Percentiles rank a stretch among this genome's conserved stretches.
Evolutionary conservation across 2,113 vertebrate genomes (phyloP).

Genomic region (Podarcis cretensis): DNA sequence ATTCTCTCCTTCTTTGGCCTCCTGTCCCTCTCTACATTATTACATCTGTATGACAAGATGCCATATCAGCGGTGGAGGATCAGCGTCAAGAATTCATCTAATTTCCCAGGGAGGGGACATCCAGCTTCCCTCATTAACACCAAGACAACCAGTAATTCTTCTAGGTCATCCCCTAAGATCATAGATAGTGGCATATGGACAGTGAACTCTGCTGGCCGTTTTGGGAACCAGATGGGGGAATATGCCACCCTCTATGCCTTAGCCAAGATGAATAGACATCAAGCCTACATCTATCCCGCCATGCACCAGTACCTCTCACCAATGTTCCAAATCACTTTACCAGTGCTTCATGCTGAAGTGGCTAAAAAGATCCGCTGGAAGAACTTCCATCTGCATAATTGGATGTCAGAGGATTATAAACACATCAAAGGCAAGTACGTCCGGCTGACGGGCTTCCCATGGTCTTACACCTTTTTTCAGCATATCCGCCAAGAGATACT

Average conservation of each 20-base stretch:
- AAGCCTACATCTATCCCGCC: conserved; percentile 52
- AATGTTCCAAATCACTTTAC: conserved; percentile 54
- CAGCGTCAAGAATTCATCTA: not conserved
- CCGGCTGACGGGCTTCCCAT: conserved; percentile 59
- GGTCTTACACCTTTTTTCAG: conserved; percentile 75
- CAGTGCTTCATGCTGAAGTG: not conserved
- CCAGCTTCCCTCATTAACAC: fast-evolving
- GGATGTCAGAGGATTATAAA: conserved; percentile 65
- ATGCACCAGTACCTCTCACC: conserved; percentile 51
- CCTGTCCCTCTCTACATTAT: conserved; percentile 20
- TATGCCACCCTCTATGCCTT: conserved; percentile 67
- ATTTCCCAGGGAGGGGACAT: fast-evolving
- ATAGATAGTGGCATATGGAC: conserved; percentile 42
- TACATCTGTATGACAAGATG: not conserved
- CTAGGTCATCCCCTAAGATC: too few relatives aligned
- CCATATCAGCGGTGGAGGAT: not conserved
- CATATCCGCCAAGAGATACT: conserved; percentile 65
- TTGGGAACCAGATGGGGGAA: conserved; percentile 73
- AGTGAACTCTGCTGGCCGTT: conserved; percentile 49
- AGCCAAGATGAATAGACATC: conserved; percentile 57
- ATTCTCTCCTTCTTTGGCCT: not conserved
- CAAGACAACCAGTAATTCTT: not conserved
- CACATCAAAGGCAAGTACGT: conserved; percentile 12
- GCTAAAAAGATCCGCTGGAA: not conserved
- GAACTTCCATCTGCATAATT: conserved; percentile 44